These are phyloP conservation scores for Anoplopoma fimbria DNA, from an alignment of 2,113 vertebrate species.

Conservation along the genomic window DNA sequence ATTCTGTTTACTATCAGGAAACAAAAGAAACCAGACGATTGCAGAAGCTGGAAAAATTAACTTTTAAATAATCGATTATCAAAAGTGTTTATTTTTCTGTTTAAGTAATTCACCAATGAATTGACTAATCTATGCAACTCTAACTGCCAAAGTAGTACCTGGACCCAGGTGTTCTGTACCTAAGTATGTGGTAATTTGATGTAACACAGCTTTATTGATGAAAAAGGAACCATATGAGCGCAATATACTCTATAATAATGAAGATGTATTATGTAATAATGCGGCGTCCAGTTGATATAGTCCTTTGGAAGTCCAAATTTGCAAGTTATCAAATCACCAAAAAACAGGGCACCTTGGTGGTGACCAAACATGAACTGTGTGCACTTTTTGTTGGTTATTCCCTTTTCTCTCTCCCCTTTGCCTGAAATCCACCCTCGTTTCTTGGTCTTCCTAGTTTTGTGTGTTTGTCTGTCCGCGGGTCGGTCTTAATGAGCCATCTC, in stretches of 20 bases:
- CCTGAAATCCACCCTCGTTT: not conserved
- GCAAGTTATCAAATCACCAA: not conserved
- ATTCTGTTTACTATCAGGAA: not conserved
- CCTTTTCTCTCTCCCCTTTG: not conserved
- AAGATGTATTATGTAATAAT: not conserved
- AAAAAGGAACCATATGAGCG: not conserved
- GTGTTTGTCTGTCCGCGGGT: not conserved
- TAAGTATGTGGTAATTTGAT: not conserved
- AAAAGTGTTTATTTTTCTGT: not conserved
- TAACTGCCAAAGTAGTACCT: not conserved
- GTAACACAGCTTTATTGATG: not conserved
- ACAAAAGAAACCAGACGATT: not conserved
- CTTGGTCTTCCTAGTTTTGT: not conserved
- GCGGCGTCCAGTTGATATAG: not conserved
- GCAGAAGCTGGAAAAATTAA: not conserved
- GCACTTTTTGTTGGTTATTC: not conserved
- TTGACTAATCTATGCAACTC: not conserved
- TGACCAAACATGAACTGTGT: not conserved
- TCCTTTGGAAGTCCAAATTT: not conserved
- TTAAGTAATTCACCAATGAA: not conserved
- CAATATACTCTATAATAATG: too few relatives aligned
- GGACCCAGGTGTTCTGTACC: not conserved
- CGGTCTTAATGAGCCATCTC: conserved; percentile 30
- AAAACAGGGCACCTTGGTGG: not conserved
- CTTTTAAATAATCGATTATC: not conserved